phyloP scores from a whole-genome alignment of 2,797 vertebrate genomes.

The Myotis planiceps region DNA sequence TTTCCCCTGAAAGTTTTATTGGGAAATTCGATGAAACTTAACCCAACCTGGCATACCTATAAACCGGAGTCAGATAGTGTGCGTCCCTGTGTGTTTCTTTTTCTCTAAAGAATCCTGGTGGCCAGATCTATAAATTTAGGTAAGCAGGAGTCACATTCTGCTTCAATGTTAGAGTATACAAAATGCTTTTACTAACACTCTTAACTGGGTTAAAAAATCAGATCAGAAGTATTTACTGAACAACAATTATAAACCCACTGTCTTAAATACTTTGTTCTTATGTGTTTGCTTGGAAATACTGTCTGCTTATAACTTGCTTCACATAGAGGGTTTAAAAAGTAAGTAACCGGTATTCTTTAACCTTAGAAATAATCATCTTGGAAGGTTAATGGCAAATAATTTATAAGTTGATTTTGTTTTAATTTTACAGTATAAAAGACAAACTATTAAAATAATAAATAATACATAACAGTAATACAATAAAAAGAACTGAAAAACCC shows the following conservation, averaged over 20 bases:
- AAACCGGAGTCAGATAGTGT: neutral
- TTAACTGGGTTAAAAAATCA: neutral
- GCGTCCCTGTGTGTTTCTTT: neutral
- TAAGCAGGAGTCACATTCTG: neutral
- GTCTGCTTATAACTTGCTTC: neutral
- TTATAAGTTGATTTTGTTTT: neutral
- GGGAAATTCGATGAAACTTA: slow-evolving; percentile 22
- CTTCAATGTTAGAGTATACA: neutral
- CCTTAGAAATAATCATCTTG: neutral
- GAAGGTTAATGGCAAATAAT: neutral
- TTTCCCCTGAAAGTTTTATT: slow-evolving; percentile 45
- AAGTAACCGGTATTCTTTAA: neutral
- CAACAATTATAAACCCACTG: neutral
- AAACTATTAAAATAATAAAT: slow-evolving; percentile 15
- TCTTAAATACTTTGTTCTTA: neutral
- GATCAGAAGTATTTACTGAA: neutral
- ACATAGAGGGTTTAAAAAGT: neutral
- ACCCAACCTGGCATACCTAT: neutral
- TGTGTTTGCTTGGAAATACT: neutral
- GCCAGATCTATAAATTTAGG: neutral
- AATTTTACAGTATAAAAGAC: neutral
- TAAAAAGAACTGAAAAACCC: neutral
- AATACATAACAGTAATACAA: neutral
- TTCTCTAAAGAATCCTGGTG: neutral
- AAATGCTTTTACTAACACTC: neutral